Base-by-base conservation (phyloP, 2,113 vertebrate species). In the Grallaria varia region DNA sequence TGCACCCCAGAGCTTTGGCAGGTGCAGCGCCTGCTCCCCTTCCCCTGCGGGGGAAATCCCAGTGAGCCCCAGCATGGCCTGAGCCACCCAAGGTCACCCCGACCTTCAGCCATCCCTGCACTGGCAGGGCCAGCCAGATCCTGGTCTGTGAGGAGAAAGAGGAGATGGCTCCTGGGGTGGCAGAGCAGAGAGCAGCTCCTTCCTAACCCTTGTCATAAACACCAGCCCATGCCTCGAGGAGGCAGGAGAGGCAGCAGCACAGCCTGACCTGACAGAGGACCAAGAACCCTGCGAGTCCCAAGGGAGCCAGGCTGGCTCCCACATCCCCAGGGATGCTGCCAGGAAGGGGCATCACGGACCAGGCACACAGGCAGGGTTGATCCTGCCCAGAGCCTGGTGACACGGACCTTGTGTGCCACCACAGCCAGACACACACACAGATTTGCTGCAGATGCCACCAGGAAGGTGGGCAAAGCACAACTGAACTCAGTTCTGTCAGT, bases 291-390 rank as follows among this genome's bases (percentile, higher is more conserved):
- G 55, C 3, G 17, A 55, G 69, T 21, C 33, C n/a, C 0, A 0
- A 5, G 12, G 50, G 10, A 45, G 37, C 74, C 8, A 1, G 66
- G 58, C 21, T n/a, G 63, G 53, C 64, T 64, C 69, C 35, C 13
- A 8, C 27, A 28, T 1, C 11, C 40, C 37, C 14, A 3, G 2
- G 1, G 49, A 16, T 0, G 2, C 49, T 56, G 55, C 40, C 0
- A 4, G 71, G 60, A 71, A 85, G 16, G 35, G 42, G 50, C 55
- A 52, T 55, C 89, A 39, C 0, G 3, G 91, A 27, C 3, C 84
- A n/a, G 7, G 44, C 45, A 35, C 1, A 0, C 21, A 0, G 30
- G 39, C 71, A n/a, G 55, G 12, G 22, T 8, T 76, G 47, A 58
- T 45, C 33, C 76, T 53, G 71, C 76, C 64, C 88, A 11, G 17